Evolutionary conservation across 2,797 vertebrate genomes (phyloP).

Genomic region (Pangasius macronema): DNA sequence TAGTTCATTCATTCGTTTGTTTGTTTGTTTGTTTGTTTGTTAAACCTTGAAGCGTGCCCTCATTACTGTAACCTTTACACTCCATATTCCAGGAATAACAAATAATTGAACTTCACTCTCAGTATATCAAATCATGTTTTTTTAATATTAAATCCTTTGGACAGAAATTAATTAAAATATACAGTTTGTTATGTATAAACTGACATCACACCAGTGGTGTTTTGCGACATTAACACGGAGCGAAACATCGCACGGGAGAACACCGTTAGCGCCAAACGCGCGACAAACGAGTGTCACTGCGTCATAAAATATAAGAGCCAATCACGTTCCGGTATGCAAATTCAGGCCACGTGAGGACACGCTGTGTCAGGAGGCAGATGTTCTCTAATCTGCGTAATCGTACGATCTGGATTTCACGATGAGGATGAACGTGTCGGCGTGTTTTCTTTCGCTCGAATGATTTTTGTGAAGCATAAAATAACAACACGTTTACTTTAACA

Average conservation of each 20-base stretch:
- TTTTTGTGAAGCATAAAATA: not conserved
- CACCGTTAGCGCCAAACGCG: not conserved
- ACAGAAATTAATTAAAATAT: not conserved
- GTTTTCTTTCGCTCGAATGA: too few species aligned
- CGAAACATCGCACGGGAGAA: too few species aligned
- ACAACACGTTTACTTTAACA: not conserved
- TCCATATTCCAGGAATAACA: too few species aligned
- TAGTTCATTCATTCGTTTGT: not conserved
- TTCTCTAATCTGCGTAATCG: not conserved
- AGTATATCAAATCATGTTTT: not conserved
- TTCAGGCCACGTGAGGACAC: not conserved
- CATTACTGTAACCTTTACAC: not conserved
- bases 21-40: too few species aligned
- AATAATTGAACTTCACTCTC: not conserved
- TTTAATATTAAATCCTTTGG: not conserved
- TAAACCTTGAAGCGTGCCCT: not conserved
- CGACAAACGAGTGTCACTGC: not conserved
- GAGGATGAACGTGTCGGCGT: not conserved
- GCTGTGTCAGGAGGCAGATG: too few species aligned
- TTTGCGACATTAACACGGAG: not conserved
- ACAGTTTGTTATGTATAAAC: not conserved
- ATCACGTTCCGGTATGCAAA: not conserved
- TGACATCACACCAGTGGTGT: not conserved
- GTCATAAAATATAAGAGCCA: not conserved
- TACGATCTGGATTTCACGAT: not conserved